Conservation (phyloP, 2,888 invertebrate genomes). For the Macrosiphum euphorbiae region DNA sequence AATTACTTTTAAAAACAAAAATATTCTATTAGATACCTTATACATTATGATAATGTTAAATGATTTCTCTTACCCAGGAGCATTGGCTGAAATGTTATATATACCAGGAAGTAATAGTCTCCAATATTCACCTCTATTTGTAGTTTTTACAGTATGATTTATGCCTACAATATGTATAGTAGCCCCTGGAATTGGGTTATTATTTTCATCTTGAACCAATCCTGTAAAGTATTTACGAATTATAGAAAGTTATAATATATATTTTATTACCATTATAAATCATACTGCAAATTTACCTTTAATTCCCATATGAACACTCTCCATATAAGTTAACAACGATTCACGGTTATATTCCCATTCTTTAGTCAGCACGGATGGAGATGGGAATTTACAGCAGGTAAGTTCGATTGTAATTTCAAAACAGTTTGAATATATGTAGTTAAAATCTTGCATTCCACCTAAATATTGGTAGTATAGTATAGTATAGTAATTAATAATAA, state of each 20-base stretch:
- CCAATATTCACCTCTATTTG: conserved; percentile 93
- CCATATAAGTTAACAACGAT: conserved; percentile 86
- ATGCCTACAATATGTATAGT: conserved; percentile 83
- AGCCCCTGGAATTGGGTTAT: conserved; percentile 80
- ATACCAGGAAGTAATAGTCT: conserved; percentile 89
- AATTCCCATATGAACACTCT: conserved; percentile 82
- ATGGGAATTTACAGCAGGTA: conserved; percentile 95
- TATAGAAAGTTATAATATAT: neutral
- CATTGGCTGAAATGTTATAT: conserved; percentile 81
- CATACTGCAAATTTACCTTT: conserved; percentile 71
- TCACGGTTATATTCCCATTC: conserved; percentile 92
- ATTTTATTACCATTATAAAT: neutral
- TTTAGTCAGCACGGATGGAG: conserved; percentile 76
- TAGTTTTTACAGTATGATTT: conserved; percentile 83
- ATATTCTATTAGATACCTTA: neutral
- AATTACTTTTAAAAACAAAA: neutral
- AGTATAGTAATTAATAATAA: conserved; percentile 6
- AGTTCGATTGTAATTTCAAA: conserved; percentile 97
- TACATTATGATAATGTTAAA: conserved; percentile 63
- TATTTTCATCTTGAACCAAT: conserved; percentile 76
- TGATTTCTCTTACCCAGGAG: conserved; percentile 72
- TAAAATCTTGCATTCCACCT: conserved; percentile 99
- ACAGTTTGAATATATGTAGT: conserved; percentile 94
- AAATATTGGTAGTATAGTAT: conserved; percentile 68
- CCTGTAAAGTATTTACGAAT: conserved; percentile 70